phyloP scores from a whole-genome alignment of 2,113 vertebrate species.

The Onychostoma macrolepis region DNA sequence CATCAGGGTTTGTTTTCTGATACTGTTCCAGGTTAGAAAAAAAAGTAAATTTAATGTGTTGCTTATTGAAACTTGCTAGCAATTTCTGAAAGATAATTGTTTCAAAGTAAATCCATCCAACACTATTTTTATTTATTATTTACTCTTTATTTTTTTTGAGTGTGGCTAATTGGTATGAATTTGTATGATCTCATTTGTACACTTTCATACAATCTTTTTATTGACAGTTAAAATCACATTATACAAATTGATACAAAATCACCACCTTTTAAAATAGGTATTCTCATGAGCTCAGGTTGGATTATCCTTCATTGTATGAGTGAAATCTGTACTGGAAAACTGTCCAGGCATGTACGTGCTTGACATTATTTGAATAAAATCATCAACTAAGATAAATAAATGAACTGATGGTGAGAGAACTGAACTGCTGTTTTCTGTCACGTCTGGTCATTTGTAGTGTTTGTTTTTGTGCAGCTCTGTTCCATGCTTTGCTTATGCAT shows the following conservation, averaged over 20 bases:
- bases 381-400: no score
- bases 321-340: neutral
- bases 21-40: neutral
- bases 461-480: neutral
- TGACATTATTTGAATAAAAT: no score
- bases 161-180: neutral
- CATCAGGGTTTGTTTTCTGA: neutral
- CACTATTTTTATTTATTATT: no score
- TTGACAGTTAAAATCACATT: neutral
- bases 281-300: neutral
- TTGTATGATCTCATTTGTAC: neutral
- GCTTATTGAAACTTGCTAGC: no score
- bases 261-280: no score
- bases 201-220: neutral
- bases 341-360: no score
- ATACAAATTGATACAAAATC: neutral
- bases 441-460: neutral
- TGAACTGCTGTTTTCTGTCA: no score
- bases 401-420: no score
- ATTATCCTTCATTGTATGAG: neutral
- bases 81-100: no score
- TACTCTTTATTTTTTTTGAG: no score
- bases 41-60: neutral
- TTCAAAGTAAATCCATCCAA: no score
- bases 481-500: constrained; percentile 36